Evolutionary conservation across 2,113 vertebrate species (phyloP).

Genomic region (Cebidichthys violaceus): DNA sequence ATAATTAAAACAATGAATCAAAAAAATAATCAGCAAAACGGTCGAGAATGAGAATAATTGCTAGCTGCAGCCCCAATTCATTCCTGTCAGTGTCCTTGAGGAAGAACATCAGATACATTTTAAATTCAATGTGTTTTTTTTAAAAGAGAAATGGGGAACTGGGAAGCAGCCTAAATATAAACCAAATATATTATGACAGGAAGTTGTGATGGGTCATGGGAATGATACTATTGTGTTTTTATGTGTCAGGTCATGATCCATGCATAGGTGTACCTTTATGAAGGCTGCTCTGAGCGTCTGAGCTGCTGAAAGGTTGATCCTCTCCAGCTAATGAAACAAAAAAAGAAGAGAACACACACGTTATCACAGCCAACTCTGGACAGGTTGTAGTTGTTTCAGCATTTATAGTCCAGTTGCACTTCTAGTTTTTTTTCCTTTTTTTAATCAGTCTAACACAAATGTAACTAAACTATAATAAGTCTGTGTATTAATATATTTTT

Average conservation of each 20-base stretch:
- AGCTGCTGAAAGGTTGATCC: slow-evolving; percentile 97
- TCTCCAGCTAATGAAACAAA: slow-evolving; percentile 89
- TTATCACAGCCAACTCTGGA: slow-evolving; percentile 4
- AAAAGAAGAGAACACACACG: slow-evolving; percentile 20
- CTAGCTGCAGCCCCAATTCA: neutral
- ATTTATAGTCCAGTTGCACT: neutral
- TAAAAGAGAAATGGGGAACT: neutral
- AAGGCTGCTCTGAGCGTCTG: slow-evolving; percentile 98
- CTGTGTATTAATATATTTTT: neutral
- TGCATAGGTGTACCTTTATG: slow-evolving; percentile 90
- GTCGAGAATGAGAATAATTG: neutral
- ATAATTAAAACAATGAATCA: neutral
- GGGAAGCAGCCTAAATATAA: neutral
- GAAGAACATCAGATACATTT: neutral
- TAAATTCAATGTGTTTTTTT: neutral
- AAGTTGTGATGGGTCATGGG: neutral
- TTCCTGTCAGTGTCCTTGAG: neutral
- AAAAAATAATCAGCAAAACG: too few relatives aligned
- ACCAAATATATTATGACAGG: neutral
- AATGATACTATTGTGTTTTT: neutral
- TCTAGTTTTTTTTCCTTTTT: neutral
- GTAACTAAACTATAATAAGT: neutral
- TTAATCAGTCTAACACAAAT: neutral
- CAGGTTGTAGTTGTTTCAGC: neutral
- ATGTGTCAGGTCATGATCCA: neutral